Evolutionary conservation across 2,888 invertebrate genomes (phyloP).

Genomic region (Syritta pipiens): DNA sequence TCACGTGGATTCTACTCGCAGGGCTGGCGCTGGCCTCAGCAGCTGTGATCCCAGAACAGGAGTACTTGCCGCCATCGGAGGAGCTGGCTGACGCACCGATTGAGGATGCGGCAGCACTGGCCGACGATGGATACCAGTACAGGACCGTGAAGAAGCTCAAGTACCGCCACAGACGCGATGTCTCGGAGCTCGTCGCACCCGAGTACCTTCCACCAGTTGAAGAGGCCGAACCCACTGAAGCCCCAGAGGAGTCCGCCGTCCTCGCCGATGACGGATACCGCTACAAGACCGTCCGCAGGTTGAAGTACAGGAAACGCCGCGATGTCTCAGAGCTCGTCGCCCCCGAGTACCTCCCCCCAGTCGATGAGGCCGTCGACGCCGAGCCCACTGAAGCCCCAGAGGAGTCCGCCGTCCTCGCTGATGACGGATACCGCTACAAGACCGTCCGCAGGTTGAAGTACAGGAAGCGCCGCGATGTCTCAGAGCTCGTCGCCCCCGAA

Average conservation of each 20-base stretch:
- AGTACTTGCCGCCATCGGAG: slow-evolving; percentile 26
- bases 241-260: slow-evolving; percentile 6
- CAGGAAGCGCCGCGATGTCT: slow-evolving; percentile 45
- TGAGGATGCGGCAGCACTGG: slow-evolving; percentile 8
- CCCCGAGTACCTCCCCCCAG: slow-evolving; percentile 23
- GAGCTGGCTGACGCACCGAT: background rate
- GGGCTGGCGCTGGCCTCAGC: slow-evolving; percentile 7
- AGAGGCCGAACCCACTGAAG: background rate
- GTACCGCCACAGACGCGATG: slow-evolving; percentile 34
- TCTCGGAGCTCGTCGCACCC: background rate
- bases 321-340: slow-evolving; percentile 33
- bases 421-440: slow-evolving; percentile 57
- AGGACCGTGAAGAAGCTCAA: slow-evolving; percentile 10
- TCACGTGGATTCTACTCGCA: slow-evolving; percentile 22
- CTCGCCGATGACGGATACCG: slow-evolving; percentile 25
- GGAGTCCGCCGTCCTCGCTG: slow-evolving; percentile 26
- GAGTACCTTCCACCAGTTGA: slow-evolving; percentile 22
- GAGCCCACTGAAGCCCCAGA: slow-evolving; percentile 17
- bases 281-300: slow-evolving; percentile 23
- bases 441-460: slow-evolving; percentile 48
- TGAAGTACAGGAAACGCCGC: slow-evolving; percentile 44
- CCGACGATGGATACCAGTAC: slow-evolving; percentile 27
- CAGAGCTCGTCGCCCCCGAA: slow-evolving; percentile 38
- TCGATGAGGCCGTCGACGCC: slow-evolving; percentile 2
- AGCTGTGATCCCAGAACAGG: slow-evolving; percentile 20